Conservation (phyloP, 2,797 vertebrate genomes). For the Malacoctenus gilli region DNA sequence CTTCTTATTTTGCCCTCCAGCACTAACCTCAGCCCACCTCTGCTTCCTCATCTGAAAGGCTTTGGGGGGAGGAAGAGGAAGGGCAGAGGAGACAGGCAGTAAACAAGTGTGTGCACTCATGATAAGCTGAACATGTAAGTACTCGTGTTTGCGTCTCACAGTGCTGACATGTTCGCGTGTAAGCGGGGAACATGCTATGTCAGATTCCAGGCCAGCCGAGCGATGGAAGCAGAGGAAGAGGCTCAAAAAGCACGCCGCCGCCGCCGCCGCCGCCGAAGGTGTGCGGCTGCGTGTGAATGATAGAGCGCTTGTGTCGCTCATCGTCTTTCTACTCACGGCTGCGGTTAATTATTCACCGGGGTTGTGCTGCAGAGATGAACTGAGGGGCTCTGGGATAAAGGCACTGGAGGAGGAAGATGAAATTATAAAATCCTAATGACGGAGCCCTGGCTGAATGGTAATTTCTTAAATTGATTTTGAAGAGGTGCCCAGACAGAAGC, state of each 20-base stretch:
- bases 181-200: conserved; percentile 37
- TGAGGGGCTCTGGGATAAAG: conserved; percentile 76
- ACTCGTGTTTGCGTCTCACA: conserved; percentile 21
- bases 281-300: conserved; percentile 59
- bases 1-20: not conserved
- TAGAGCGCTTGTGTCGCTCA: conserved; percentile 64
- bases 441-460: conserved; percentile 78
- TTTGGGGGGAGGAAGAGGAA: conserved; percentile 23
- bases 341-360: conserved; percentile 78
- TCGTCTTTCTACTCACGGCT: conserved; percentile 77
- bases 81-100: conserved; percentile 40
- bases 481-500: conserved; percentile 74
- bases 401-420: conserved; percentile 80
- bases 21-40: conserved; percentile 5
- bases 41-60: conserved; percentile 25
- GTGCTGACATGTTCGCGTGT: conserved; percentile 21
- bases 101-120: conserved; percentile 35
- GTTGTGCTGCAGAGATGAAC: conserved; percentile 78
- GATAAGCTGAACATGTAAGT: conserved; percentile 10
- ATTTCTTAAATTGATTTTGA: conserved; percentile 83
- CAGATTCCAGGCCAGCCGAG: conserved; percentile 44
- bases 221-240: conserved; percentile 33
- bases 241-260: conserved; percentile 33
- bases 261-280: conserved; percentile 34
- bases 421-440: conserved; percentile 84